These are phyloP conservation scores for Probosciger aterrimus DNA, from an alignment of 2,113 vertebrate genomes.

Conservation along the genomic window DNA sequence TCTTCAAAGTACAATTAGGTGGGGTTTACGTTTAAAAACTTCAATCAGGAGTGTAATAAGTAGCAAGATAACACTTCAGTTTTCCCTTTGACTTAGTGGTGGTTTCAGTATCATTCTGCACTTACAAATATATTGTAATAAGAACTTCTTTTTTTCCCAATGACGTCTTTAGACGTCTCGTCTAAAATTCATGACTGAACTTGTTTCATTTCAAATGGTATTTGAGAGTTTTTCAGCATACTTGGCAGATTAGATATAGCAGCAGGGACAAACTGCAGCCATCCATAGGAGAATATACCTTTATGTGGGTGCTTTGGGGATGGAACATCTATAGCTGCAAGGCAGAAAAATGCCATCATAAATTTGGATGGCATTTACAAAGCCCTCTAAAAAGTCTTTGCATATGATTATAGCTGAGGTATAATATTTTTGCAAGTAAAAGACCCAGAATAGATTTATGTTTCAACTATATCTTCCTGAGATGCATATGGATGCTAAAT, in stretches of 20 bases:
- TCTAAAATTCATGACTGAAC: slow-evolving; percentile 54
- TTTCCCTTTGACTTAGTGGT: background rate
- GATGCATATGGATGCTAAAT: slow-evolving; percentile 65
- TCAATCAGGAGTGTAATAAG: background rate
- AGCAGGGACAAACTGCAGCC: slow-evolving; percentile 59
- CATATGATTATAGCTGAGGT: slow-evolving; percentile 66
- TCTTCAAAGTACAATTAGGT: background rate
- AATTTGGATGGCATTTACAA: slow-evolving; percentile 71
- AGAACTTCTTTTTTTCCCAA: background rate
- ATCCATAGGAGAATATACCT: slow-evolving; percentile 63
- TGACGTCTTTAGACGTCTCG: slow-evolving; percentile 14
- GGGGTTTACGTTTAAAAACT: background rate
- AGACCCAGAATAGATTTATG: slow-evolving; percentile 66
- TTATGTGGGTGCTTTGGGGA: slow-evolving; percentile 65
- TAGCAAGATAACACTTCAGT: background rate
- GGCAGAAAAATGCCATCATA: slow-evolving; percentile 68
- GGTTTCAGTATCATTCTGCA: background rate
- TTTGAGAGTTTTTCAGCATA: slow-evolving; percentile 43
- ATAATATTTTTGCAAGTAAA: slow-evolving; percentile 68
- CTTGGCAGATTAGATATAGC: slow-evolving; percentile 43
- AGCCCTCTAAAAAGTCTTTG: slow-evolving; percentile 68
- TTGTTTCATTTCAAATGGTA: slow-evolving; percentile 45
- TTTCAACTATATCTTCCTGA: slow-evolving; percentile 58
- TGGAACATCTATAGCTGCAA: slow-evolving; percentile 60
- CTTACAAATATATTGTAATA: background rate